phyloP scores from a whole-genome alignment of 2,888 invertebrate genomes.

The Xestoiulus laeticollis region DNA sequence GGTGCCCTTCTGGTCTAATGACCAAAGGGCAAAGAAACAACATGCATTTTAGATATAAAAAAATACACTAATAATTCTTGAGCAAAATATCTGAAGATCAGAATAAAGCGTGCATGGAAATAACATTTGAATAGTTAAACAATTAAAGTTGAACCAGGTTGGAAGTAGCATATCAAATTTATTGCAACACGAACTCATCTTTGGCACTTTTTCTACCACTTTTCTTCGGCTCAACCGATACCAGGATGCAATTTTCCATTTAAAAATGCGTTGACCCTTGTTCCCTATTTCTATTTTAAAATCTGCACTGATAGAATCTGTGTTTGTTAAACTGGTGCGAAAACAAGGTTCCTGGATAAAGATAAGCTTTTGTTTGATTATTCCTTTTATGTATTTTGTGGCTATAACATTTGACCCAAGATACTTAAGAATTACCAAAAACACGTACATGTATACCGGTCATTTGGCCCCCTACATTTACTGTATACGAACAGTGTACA shows the following conservation, averaged over 20 bases:
- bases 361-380: constrained; percentile 34
- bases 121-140: background rate
- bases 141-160: background rate
- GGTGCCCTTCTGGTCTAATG: no score
- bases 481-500: no score
- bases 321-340: constrained; percentile 2
- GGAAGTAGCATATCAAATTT: background rate
- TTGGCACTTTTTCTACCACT: constrained; percentile 6
- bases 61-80: background rate
- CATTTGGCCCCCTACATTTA: background rate
- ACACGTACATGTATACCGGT: background rate
- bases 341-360: background rate
- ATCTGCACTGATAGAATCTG: background rate
- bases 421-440: background rate
- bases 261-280: background rate
- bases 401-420: background rate
- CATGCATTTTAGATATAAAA: background rate
- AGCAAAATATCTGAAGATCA: background rate
- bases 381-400: background rate
- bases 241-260: background rate
- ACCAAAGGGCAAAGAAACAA: no score
- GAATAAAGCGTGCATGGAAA: background rate
- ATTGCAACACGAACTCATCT: background rate
- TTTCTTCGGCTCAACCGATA: background rate
- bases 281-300: background rate